Evolutionary conservation across 1,140 invertebrate species (phyloP).

Genomic region (Drosophila azteca): DNA sequence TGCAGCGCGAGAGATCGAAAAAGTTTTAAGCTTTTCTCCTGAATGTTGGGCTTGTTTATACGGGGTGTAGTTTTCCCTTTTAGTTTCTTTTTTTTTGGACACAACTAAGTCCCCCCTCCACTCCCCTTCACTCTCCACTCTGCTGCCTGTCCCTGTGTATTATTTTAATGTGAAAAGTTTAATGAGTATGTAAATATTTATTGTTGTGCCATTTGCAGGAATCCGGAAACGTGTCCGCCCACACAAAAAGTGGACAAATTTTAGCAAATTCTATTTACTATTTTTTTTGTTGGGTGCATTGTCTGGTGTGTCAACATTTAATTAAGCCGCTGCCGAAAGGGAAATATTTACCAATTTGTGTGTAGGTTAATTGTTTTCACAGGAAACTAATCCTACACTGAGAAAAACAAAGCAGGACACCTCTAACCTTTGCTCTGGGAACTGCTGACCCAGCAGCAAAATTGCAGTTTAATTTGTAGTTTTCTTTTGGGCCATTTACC

Average conservation of each 20-base stretch:
- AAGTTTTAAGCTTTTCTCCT: slow-evolving; percentile 62
- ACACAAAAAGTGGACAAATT: slow-evolving; percentile 6
- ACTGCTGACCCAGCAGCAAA: slow-evolving; percentile 41
- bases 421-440: slow-evolving; percentile 5
- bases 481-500: slow-evolving; percentile 35
- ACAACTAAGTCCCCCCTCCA: background rate
- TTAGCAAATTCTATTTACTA: background rate
- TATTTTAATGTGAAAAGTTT: slow-evolving; percentile 77
- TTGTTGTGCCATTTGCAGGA: slow-evolving; percentile 60
- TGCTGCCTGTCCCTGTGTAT: slow-evolving; percentile 23
- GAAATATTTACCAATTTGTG: slow-evolving; percentile 67
- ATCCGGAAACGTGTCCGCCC: slow-evolving; percentile 8
- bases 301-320: slow-evolving; percentile 50
- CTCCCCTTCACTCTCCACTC: background rate
- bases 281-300: background rate
- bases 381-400: slow-evolving; percentile 27
- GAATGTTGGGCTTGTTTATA: slow-evolving; percentile 43
- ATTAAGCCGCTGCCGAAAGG: slow-evolving; percentile 32
- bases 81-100: slow-evolving; percentile 36
- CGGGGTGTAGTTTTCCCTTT: slow-evolving; percentile 43
- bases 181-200: slow-evolving; percentile 80
- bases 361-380: slow-evolving; percentile 55
- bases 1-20: slow-evolving; percentile 58
- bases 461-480: slow-evolving; percentile 38
- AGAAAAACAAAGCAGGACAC: slow-evolving; percentile 5